These are phyloP conservation scores for Cataglyphis rosenhaueri DNA, from an alignment of 2,888 invertebrate species.

Conservation along the genomic window DNA sequence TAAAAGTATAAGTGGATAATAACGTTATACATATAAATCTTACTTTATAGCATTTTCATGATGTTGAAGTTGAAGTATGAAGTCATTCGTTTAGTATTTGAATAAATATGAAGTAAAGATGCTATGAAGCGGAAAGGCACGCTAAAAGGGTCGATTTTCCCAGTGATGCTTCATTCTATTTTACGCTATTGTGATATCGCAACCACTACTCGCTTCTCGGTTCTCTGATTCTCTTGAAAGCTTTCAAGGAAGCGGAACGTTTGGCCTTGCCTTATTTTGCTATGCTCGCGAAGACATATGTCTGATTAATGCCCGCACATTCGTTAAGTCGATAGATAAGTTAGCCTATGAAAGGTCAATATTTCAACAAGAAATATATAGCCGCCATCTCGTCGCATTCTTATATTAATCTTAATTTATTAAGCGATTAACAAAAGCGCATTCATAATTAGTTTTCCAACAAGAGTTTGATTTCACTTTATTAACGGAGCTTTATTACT, in stretches of 20 bases:
- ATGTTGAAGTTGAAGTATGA: neutral
- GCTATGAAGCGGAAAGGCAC: neutral
- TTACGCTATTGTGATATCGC: constrained; percentile 27
- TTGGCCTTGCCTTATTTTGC: neutral
- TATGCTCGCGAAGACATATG: neutral
- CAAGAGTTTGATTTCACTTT: neutral
- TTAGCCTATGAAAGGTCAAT: constrained; percentile 42
- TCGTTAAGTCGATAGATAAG: constrained; percentile 35
- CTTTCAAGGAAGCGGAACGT: constrained; percentile 50
- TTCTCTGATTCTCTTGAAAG: constrained; percentile 40
- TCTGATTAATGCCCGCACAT: constrained; percentile 46
- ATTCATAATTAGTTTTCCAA: neutral
- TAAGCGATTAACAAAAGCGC: constrained; percentile 2
- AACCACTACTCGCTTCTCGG: neutral
- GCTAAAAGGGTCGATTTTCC: constrained; percentile 2
- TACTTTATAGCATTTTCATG: neutral
- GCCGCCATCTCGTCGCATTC: neutral
- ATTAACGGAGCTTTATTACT: neutral
- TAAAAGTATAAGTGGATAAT: neutral
- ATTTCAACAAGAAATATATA: constrained; percentile 14
- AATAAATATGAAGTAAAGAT: constrained; percentile 20
- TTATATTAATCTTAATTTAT: constrained; percentile 16
- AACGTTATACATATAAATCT: neutral
- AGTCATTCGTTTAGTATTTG: constrained; percentile 4
- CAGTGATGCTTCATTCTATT: constrained; percentile 7